These are phyloP conservation scores for Drosophila subsilvestris DNA, from an alignment of 2,888 invertebrate species.

Conservation along the genomic window DNA sequence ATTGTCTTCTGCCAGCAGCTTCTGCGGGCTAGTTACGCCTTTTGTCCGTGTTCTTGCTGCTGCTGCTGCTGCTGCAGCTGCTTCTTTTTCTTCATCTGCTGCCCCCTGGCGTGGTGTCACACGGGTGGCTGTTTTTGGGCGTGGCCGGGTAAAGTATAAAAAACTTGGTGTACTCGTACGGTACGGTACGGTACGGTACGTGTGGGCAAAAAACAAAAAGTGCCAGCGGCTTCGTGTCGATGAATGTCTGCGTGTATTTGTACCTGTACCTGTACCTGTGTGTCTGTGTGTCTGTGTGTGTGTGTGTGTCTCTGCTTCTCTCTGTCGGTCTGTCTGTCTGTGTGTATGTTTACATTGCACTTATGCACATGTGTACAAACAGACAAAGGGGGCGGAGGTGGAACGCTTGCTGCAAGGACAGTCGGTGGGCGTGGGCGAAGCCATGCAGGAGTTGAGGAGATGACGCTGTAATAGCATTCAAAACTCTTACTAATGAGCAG, in stretches of 20 bases:
- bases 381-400: constrained; percentile 17
- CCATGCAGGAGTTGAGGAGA: constrained; percentile 71
- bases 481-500: constrained; percentile 82
- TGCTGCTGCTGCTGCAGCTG: not conserved
- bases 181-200: constrained; percentile 12
- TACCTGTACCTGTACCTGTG: constrained; percentile 18
- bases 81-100: not conserved
- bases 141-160: constrained; percentile 50
- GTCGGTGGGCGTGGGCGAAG: constrained; percentile 1
- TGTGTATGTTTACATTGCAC: constrained; percentile 65
- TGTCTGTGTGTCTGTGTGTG: constrained; percentile 31
- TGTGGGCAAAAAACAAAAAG: constrained; percentile 67
- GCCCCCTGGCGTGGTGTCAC: constrained; percentile 15
- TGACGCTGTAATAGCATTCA: constrained; percentile 77
- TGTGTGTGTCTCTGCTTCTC: constrained; percentile 11
- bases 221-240: constrained; percentile 57
- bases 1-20: constrained; percentile 66
- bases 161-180: constrained; percentile 42
- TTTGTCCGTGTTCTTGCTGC: constrained; percentile 40
- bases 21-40: constrained; percentile 40
- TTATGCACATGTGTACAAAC: constrained; percentile 75
- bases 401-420: not conserved
- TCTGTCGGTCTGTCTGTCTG: constrained; percentile 23
- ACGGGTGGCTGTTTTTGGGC: constrained; percentile 22
- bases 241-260: constrained; percentile 24